These are phyloP conservation scores for Trachurus trachurus DNA, from an alignment of 2,797 vertebrate species.

Conservation along the genomic window DNA sequence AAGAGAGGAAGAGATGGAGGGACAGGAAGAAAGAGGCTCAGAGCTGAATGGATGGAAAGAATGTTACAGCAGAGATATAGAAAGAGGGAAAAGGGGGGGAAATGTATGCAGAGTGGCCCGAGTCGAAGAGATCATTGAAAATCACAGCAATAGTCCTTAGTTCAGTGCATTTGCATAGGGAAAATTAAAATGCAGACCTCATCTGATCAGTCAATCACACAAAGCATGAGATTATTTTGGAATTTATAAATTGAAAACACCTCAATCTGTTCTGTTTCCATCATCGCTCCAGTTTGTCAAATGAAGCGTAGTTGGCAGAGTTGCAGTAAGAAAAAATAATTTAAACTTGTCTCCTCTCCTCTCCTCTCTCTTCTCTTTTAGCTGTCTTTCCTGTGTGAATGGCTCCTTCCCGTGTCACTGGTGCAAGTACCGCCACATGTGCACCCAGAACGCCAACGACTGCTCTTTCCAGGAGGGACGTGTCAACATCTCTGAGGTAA, in stretches of 20 bases:
- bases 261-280: neutral
- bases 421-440: conserved; percentile 98
- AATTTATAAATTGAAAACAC: neutral
- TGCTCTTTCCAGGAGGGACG: conserved; percentile 97
- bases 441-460: conserved; percentile 95
- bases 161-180: neutral
- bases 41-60: conserved; percentile 59
- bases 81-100: conserved; percentile 24
- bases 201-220: neutral
- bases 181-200: neutral
- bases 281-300: conserved; percentile 8
- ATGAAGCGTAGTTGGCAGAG: neutral
- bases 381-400: conserved; percentile 96
- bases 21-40: conserved; percentile 61
- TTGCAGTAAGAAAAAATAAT: neutral
- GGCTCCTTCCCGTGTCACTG: conserved; percentile 98
- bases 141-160: neutral
- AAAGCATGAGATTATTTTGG: neutral
- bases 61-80: conserved; percentile 52
- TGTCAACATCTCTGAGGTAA: conserved; percentile 95
- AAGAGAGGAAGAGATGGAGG: conserved; percentile 39
- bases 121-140: conserved; percentile 50
- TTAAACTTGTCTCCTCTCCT: conserved; percentile 2
- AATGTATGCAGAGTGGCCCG: conserved; percentile 44
- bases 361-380: conserved; percentile 64